A percentile compares a stretch with the other conserved stretches of the same genome.
phyloP scores from a whole-genome alignment of 2,113 vertebrate species.

The Brachyhypopomus gauderio region DNA sequence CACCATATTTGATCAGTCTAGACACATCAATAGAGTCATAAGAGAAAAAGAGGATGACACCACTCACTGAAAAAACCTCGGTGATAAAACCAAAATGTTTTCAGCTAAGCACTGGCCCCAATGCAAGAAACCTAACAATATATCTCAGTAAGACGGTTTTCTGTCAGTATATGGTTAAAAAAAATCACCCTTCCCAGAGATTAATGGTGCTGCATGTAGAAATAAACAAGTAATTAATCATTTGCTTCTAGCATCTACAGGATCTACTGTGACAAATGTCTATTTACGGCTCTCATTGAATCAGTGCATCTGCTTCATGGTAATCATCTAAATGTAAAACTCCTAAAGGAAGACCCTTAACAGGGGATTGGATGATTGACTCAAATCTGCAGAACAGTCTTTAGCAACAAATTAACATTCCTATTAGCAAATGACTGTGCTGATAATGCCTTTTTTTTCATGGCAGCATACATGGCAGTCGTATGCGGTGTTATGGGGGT shows the following conservation, averaged over 20 bases:
- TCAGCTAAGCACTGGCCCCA: background rate
- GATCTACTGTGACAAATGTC: slow-evolving; percentile 21
- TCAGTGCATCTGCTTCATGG: background rate
- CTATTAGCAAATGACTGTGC: background rate
- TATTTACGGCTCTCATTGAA: slow-evolving; percentile 3
- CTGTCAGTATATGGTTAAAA: background rate
- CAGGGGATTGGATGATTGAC: slow-evolving; percentile 7
- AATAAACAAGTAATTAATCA: slow-evolving; percentile 23
- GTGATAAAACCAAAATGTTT: background rate
- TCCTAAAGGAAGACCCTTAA: background rate
- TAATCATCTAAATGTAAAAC: background rate
- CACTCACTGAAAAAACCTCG: background rate
- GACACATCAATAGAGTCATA: background rate
- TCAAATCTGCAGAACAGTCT: background rate
- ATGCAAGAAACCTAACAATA: background rate
- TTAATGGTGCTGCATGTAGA: slow-evolving; percentile 7
- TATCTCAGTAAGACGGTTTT: background rate
- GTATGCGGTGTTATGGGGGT: no score
- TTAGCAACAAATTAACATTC: background rate
- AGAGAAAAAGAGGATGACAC: slow-evolving; percentile 7
- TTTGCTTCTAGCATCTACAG: background rate
- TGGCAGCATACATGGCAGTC: background rate
- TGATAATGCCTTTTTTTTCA: background rate
- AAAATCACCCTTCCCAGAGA: background rate
- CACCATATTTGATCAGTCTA: slow-evolving; percentile 26